A percentile compares a stretch with the other conserved stretches of the same genome.
phyloP scores from a whole-genome alignment of 2,888 invertebrate genomes.

The Leptura quadrifasciata region DNA sequence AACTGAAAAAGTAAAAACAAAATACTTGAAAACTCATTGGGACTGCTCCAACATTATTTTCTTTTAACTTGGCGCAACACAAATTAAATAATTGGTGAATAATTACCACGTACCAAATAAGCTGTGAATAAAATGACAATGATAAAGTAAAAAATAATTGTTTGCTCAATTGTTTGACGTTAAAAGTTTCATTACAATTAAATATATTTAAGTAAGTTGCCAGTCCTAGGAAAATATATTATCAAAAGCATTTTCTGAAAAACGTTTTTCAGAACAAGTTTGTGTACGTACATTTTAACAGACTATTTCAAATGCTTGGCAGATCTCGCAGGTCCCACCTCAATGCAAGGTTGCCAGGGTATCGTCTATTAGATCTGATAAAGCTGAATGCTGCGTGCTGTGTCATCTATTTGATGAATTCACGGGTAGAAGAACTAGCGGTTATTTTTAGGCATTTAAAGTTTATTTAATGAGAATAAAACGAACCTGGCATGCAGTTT shows the following conservation, averaged over 20 bases:
- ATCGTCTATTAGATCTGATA: conserved; percentile 18
- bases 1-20: too few relatives aligned
- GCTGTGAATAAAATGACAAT: neutral
- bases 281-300: conserved; percentile 23
- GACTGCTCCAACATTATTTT: neutral
- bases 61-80: neutral
- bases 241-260: neutral
- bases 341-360: conserved; percentile 25
- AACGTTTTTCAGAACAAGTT: neutral
- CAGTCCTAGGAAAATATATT: neutral
- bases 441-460: conserved; percentile 42
- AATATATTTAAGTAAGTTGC: too few relatives aligned
- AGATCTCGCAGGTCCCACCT: conserved; percentile 29
- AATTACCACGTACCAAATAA: neutral
- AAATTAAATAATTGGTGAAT: neutral
- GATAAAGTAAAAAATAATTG: too few relatives aligned
- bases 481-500: conserved; percentile 40
- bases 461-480: conserved; percentile 43
- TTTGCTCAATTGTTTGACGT: too few relatives aligned
- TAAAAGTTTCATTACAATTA: too few relatives aligned
- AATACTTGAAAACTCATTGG: neutral
- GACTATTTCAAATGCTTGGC: conserved; percentile 24
- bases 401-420: conserved; percentile 28
- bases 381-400: conserved; percentile 10
- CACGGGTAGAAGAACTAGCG: conserved; percentile 34